Evolutionary conservation across 1,140 invertebrate genomes (phyloP), one percentile per base, ranked within the genome.

Genomic region (Drosophila varians): DNA sequence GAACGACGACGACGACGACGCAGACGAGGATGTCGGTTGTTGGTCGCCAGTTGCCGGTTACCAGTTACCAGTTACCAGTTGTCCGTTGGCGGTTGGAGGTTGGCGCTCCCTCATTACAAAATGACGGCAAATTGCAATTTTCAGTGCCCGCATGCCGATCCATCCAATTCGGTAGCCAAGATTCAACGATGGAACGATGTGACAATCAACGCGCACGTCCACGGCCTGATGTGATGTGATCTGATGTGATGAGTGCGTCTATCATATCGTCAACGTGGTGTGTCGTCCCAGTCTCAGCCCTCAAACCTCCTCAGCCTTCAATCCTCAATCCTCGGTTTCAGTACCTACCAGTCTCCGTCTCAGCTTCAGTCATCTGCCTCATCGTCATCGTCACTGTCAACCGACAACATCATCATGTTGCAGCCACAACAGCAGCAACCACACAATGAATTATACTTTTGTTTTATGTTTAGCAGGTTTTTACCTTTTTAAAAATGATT

Each of bases 91-190:
- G 23, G 42, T 23, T 56, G 43, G 28, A 21, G 36, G 46, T 28
- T 36, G 43, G 28, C 80, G 79, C 79, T 84, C 77, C 77, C 82
- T 86, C 82, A 86, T 86, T 86, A 86, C 82, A 86, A 86, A 86
- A 86, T 86, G 82, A 86, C 82, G 82, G 82, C 82, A 86, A 86
- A 86, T 86, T 86, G 82, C 82, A 86, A 86, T 86, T 82, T 86
- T 84, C 79, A 84, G 74, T 61, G 82, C 80, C 80, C 77, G 77
- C 80, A 87, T 80, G 80, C 80, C 80, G 58, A 74, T 75, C 31
- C 58, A 64, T 66, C 40, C 64, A 80, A 40, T 64, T 55, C 77
- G 66, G 78, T 77, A 74, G 68, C 69, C 56, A 60, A 54, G 55
- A 51, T 62, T 55, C 43, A 42, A 42, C 55, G 55, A 49, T 31